These are phyloP conservation scores for Tineola bisselliella DNA, from an alignment of 2,888 invertebrate species.

Conservation along the genomic window DNA sequence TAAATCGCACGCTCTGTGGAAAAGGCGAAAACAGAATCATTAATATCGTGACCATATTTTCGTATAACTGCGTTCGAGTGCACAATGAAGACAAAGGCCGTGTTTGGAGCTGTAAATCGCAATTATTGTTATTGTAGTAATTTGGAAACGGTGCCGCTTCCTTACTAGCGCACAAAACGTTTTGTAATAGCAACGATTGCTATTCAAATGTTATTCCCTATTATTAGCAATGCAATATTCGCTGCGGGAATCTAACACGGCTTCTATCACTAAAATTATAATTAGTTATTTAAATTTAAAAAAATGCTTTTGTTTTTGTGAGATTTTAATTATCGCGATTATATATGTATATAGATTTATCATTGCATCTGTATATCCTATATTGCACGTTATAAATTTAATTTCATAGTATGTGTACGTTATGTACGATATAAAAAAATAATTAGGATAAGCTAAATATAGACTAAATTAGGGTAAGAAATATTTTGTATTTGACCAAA, in stretches of 20 bases:
- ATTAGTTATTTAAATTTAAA: too few species aligned
- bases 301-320: too few species aligned
- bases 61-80: background rate
- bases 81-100: slow-evolving; percentile 41
- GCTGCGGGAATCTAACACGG: background rate
- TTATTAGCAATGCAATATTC: background rate
- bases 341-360: too few species aligned
- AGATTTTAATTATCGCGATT: too few species aligned
- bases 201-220: background rate
- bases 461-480: too few species aligned
- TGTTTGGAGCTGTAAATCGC: slow-evolving; percentile 52
- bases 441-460: too few species aligned
- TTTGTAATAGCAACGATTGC: background rate
- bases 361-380: too few species aligned
- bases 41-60: slow-evolving; percentile 5
- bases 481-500: too few species aligned
- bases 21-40: background rate
- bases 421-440: too few species aligned
- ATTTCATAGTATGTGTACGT: too few species aligned
- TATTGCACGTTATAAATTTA: too few species aligned
- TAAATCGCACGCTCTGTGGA: background rate
- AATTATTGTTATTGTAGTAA: slow-evolving; percentile 46
- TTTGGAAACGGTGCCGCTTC: slow-evolving; percentile 10
- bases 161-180: background rate
- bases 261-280: too few species aligned